Base-by-base conservation (phyloP, 2,888 invertebrate species). In the Acronicta aceris region DNA sequence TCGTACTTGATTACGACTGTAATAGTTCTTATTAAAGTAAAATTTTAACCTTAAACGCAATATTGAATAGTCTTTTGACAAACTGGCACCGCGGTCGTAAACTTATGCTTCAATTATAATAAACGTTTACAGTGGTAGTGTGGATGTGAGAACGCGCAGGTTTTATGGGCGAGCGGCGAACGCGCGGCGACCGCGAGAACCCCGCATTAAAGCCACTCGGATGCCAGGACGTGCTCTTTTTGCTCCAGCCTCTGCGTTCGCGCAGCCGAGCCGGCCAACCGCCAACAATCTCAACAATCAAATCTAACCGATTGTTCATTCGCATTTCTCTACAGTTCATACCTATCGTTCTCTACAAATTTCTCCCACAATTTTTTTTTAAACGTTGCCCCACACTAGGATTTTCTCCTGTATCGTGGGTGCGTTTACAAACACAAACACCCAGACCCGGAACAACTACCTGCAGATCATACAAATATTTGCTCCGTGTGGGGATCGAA, bases 101-200 rank as follows among this genome's bases (percentile, higher is more conserved):
- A 90, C 85, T 84, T 89, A 89, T 89, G 87, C 85, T 90, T 92
- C 89, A 92, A 93, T 93, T 92, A 92, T 91, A 90, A 90, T 91
- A 91, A 91, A 89, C 87, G 88, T 89, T 89, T 87, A 89, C 86
- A 84, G 87, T 85, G 86, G 83, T 84, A 71, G 84, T 81, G 89
- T 85, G 84, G 83, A 88, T 90, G 90, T 91, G 91, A 86, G 90
- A 90, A 87, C 82, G 89, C 82, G 84, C 83, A 82, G 85, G 88
- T 90, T 93, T 92, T 91, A 93, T 89, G 87, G 84, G 69, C 81
- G 76, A 65, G 45, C 68, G 76, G 73, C 64, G 74, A 67, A 46
- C 72, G 75, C 67, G 76, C 63, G 67, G 64, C 79, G 79, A 75
- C 74, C 81, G 85, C 83, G 87, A 82, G 87, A 85, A 86, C 84